A percentile compares a stretch with the other conserved stretches of the same genome.
These are phyloP conservation scores for Brachyalestes nurse DNA, from an alignment of 2,797 vertebrate genomes.

Conservation along the genomic window DNA sequence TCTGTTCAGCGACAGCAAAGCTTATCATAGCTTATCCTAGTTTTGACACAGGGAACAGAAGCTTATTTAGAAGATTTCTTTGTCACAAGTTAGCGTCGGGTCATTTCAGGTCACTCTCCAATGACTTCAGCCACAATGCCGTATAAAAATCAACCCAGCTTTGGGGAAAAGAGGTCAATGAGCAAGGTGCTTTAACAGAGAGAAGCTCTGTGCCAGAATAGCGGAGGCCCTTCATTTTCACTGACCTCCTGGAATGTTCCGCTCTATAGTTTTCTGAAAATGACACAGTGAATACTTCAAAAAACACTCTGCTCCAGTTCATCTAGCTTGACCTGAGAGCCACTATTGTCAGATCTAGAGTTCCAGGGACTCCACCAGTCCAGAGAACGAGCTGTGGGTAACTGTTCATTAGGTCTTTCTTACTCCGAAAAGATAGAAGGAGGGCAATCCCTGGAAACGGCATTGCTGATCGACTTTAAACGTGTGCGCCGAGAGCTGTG, in stretches of 20 bases:
- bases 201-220: slow-evolving; percentile 52
- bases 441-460: slow-evolving; percentile 43
- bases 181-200: slow-evolving; percentile 53
- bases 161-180: slow-evolving; percentile 60
- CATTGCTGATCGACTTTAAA: slow-evolving; percentile 62
- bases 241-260: slow-evolving; percentile 51
- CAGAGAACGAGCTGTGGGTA: neutral
- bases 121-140: slow-evolving; percentile 11
- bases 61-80: slow-evolving; percentile 40
- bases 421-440: slow-evolving; percentile 9
- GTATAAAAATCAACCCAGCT: slow-evolving; percentile 36
- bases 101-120: slow-evolving; percentile 33
- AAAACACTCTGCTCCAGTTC: slow-evolving; percentile 61
- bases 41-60: slow-evolving; percentile 24
- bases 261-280: slow-evolving; percentile 55
- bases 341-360: slow-evolving; percentile 10
- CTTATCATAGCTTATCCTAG: slow-evolving; percentile 29
- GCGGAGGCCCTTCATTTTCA: slow-evolving; percentile 52
- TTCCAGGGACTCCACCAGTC: slow-evolving; percentile 1
- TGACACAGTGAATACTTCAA: slow-evolving; percentile 45
- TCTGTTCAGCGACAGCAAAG: slow-evolving; percentile 15
- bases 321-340: slow-evolving; percentile 20
- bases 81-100: slow-evolving; percentile 25
- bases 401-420: slow-evolving; percentile 23
- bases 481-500: slow-evolving; percentile 33